Percentiles rank a stretch among this genome's conserved stretches.
phyloP scores from a whole-genome alignment of 2,888 invertebrate species.

The Plagodis pulveraria region DNA sequence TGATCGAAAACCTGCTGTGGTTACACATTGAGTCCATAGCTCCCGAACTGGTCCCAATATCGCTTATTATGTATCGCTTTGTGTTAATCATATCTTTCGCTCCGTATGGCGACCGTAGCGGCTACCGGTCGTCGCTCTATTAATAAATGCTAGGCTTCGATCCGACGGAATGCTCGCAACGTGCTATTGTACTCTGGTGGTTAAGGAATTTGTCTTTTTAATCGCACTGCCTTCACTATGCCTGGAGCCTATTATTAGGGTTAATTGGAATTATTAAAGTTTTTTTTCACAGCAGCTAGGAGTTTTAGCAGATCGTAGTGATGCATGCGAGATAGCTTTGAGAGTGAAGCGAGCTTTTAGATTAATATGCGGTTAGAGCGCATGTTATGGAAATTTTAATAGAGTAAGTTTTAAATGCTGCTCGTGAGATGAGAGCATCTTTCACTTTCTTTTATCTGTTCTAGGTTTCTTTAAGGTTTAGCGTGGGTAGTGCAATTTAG shows the following conservation, averaged over 20 bases:
- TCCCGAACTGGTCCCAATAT: conserved; percentile 79
- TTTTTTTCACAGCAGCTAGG: conserved; percentile 73
- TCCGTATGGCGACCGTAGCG: conserved; percentile 66
- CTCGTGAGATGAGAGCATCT: conserved; percentile 21
- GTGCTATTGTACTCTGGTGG: conserved; percentile 80
- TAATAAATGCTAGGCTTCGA: conserved; percentile 74
- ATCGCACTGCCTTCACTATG: conserved; percentile 72
- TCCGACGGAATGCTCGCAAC: conserved; percentile 72
- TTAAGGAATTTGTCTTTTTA: conserved; percentile 84
- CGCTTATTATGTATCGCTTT: conserved; percentile 82
- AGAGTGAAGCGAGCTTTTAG: conserved; percentile 68
- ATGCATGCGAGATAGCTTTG: conserved; percentile 66
- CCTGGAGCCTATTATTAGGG: conserved; percentile 81
- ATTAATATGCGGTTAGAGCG: conserved; percentile 72
- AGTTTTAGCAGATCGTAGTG: conserved; percentile 74
- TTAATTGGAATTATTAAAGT: conserved; percentile 83
- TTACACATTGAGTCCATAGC: conserved; percentile 71
- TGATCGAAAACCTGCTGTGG: conserved; percentile 70
- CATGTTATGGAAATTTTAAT: conserved; percentile 73
- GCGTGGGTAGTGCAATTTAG: conserved; percentile 8
- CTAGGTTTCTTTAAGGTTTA: conserved; percentile 17
- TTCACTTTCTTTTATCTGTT: conserved; percentile 28
- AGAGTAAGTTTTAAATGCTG: conserved; percentile 41
- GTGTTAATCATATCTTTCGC: conserved; percentile 83
- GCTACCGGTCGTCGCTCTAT: conserved; percentile 77